A percentile compares a stretch with the other conserved stretches of the same genome.
These are phyloP conservation scores for Drosophila melanosoma DNA, from an alignment of 2,888 invertebrate species.

Conservation along the genomic window DNA sequence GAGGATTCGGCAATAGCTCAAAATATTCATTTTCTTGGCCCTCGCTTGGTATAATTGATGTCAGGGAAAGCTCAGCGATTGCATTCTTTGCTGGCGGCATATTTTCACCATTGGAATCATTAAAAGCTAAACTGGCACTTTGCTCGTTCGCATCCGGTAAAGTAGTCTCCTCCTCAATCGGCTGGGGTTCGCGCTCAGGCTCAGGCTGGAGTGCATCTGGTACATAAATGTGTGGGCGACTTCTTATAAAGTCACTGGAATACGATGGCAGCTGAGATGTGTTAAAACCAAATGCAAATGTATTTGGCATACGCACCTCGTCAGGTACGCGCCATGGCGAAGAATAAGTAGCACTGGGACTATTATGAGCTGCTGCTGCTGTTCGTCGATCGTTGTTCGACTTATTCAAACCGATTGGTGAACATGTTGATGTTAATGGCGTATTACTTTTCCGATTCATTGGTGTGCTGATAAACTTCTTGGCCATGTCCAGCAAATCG, in stretches of 20 bases:
- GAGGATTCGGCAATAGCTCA: slow-evolving; percentile 75
- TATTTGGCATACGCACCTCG: slow-evolving; percentile 73
- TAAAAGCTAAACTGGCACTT: slow-evolving; percentile 19
- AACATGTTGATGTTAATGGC: slow-evolving; percentile 30
- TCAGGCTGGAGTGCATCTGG: slow-evolving; percentile 37
- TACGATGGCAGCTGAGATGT: slow-evolving; percentile 82
- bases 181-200: not conserved
- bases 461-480: slow-evolving; percentile 80
- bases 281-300: slow-evolving; percentile 78
- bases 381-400: not conserved
- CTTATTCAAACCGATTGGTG: slow-evolving; percentile 57
- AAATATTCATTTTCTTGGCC: slow-evolving; percentile 51
- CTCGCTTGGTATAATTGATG: slow-evolving; percentile 3
- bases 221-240: slow-evolving; percentile 57
- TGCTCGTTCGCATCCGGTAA: slow-evolving; percentile 6
- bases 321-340: slow-evolving; percentile 84
- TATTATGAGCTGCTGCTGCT: not conserved
- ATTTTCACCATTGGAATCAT: slow-evolving; percentile 82
- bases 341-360: slow-evolving; percentile 25
- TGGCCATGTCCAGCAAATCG: slow-evolving; percentile 70
- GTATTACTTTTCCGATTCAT: slow-evolving; percentile 47
- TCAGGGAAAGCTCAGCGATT: not conserved
- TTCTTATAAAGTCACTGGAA: slow-evolving; percentile 81
- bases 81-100: slow-evolving; percentile 60
- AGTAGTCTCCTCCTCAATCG: not conserved